Base-by-base conservation (phyloP, 1,140 invertebrate genomes). In the Aricia agestis region DNA sequence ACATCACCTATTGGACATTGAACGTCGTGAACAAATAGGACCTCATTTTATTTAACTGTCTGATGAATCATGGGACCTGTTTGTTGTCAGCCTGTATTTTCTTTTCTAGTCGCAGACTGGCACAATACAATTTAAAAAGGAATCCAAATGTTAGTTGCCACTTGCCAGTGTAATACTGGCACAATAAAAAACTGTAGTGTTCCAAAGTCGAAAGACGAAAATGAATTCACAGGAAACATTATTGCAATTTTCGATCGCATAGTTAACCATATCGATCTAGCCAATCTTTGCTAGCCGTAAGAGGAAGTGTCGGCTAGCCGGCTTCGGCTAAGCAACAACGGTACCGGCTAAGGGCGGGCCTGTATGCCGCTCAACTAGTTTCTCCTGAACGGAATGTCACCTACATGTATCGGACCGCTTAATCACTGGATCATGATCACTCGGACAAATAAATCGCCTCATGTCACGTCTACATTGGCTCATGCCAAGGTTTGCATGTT, bases 361-460 rank as follows among this genome's bases (percentile, higher is more conserved):
- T 85, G 85, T 86, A 90, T 90, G 86, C 74, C 70, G 86, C 76
- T 78, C 77, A 76, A 87, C 87, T 83, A 90, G 87, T 90, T 87
- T 87, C 85, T 85, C 82, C 83, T 82, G 77, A 77, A 67, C 77
- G 82, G 85, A 90, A 90, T 90, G 87, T 87, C 87, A 85, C 81
- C 79, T 83, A 85, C 78, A 85, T 84, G 78, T 77, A 78, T 74
- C 73, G 61, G 68, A 67, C 68, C 69, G 68, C 74, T 78, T 72
- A 72, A 76, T 74, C 68, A 68, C 72, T 70, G 18, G 18, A 63
- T 63, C 59, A 63, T 25, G 19, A 63, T 63, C 19, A 19, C 0
- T 65, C 13, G 63, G 63, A 65, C 31, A 65, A 65, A 19, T 63
- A 19, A 63, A 63, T 63, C 18, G 18, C 59, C 6, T 63, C 18